Evolutionary conservation across 1,140 invertebrate species (phyloP), one percentile per base, ranked within the genome.

Genomic region (Planococcus citri): DNA sequence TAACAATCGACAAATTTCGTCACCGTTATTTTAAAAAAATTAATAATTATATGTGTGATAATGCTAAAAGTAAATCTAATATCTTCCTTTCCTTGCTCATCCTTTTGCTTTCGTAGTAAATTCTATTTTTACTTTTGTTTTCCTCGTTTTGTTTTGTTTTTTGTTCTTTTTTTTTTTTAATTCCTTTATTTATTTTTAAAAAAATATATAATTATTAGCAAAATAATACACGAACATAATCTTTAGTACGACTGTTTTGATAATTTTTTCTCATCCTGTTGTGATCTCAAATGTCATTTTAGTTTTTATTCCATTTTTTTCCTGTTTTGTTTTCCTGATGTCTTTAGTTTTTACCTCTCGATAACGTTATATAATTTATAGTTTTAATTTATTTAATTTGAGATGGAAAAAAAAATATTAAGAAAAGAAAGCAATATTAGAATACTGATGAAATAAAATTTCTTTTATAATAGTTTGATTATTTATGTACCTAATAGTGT

Each of bases 51-150:
- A 22, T 64, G 25, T 25, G 21, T 64, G 60, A 64, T 25, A 27
- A 64, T 21, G 25, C 60, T 27, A 24, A 24, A 25, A 25, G 17
- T 27, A 27, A 64, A 64, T 64, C 25, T 27, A 27, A 64, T 64
- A 64, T 64, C 60, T 27, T 64, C 60, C 60, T 64, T 14, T 64
- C 60, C 60, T 64, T 64, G 60, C 60, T 64, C 60, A 64, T 64
- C 60, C 60, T 64, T n/a, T n/a, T 25, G 60, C 60, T 64, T 64
- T 64, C 60, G 60, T 64, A 64, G 60, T 64, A 25, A 64, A 12
- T 64, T 24, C 6, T 27, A 25, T 64, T 64, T 64, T 64, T 64
- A 24, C 22, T 64, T 25, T 9, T 64, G 3, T 64, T 64, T 64
- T 64, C 25, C 20, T n/a, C n/a, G n/a, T n/a, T n/a, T n/a, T n/a